Base-by-base conservation (phyloP, 2,888 invertebrate genomes). In the Ellobium chinense region DNA sequence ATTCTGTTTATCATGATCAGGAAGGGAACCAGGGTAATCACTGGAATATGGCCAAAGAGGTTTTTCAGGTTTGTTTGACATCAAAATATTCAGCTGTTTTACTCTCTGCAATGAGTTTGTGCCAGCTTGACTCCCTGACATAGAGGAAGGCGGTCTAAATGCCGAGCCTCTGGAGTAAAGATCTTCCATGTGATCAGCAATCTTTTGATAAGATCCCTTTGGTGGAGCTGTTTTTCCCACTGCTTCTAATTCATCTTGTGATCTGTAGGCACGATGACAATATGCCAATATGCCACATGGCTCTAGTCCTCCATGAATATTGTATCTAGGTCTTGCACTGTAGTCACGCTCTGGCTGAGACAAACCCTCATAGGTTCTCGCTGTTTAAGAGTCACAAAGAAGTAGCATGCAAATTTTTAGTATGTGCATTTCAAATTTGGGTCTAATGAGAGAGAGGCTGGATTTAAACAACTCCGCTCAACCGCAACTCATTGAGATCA, bases 151-250 rank as follows among this genome's bases (percentile, higher is more conserved):
- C 7, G 86, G 87, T 66, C 87, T 72, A 79, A 88, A 88, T 21
- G 88, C 88, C 21, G 88, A 88, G 63, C 86, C 85, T 68, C 87
- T 82, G 46, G 80, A 68, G 65, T 77, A 82, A 36, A 82, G 58
- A 36, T 85, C 84, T 62, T 83, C 83, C 29, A 80, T 75, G 29
- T 84, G 82, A 31, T 77, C 81, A 21, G 74, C 72, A 37, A 81
- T 81, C 56, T 70, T 73, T 60, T 76, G 60, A 60, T 83, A 83
- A 0, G 81, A 79, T 9, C 83, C 83, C 12, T 37, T 75, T 2
- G 83, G 83, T 12, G 81, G 66, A 18, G 81, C 46, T 12, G 70
- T 81, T 36, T 29, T 72, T 27, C 77, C 77, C 4, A 72, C 70
- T 21, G 12, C 27, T 7, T 77, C 72, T 31, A 77, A 46, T n/a